Evolutionary conservation across 2,888 invertebrate species (phyloP), one percentile per base, ranked within the genome.

Genomic region (Sthenelais limicola): DNA sequence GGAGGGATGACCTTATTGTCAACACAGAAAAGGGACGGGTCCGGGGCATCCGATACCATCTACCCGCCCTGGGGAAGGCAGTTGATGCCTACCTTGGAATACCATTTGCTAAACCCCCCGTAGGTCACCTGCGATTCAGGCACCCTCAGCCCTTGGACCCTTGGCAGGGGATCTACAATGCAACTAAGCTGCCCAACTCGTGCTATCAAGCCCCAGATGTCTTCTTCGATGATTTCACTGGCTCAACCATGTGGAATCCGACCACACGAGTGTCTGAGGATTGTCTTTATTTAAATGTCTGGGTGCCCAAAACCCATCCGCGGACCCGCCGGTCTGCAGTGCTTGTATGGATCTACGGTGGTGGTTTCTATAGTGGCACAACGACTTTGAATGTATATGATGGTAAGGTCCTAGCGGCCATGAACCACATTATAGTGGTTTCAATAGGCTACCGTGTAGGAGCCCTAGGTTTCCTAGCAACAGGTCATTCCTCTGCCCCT

Each of bases 361-460:
- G 90, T 0, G 89, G 89, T 0, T 90, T 90, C 82, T 96, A 95
- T 89, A 94, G 94, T 62, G 97, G 98, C 33, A 94, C 95, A 26
- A 93, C 94, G 73, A 95, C 95, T n/a, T 90, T 98, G 81, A 96
- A 97, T 86, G 92, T 97, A 35, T 98, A 98, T 89, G 96, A 98
- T 88, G 94, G 94, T 74, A 94, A 93, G 88, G 95, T 94, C 77
- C 89, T 97, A 72, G 95, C 94, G 15, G 92, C 94, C 0, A 94
- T 94, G 88, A 95, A 96, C 88, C 93, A 96, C 85, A 91, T 97
- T 71, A 92, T 97, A 78, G 91, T 96, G 80, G 96, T 97, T 33
- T 94, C 96, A 38, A 95, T 97, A 93, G 96, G 97, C 88, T 98
- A 98, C 87, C 92, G 97, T 77, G 93, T 97, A 0, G 96, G 96